These are phyloP conservation scores for Grapholita molesta DNA, from an alignment of 1,140 invertebrate species.

Conservation along the genomic window DNA sequence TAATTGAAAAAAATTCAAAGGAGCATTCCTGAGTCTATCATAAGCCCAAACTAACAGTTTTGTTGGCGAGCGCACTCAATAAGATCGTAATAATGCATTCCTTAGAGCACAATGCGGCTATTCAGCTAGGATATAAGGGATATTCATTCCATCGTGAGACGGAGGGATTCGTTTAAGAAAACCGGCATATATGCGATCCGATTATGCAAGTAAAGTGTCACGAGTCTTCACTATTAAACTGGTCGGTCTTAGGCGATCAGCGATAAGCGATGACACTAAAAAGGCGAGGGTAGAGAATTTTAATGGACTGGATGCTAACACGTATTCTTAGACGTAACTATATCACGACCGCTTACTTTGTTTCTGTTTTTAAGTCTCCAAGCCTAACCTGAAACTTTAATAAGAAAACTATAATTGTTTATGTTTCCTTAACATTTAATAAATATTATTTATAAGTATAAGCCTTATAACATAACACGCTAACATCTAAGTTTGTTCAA, in stretches of 20 bases:
- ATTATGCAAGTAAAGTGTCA: background rate
- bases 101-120: conserved; percentile 44
- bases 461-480: too few relatives aligned
- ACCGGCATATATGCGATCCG: background rate
- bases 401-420: background rate
- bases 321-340: background rate
- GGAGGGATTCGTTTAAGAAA: background rate
- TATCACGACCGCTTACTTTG: background rate
- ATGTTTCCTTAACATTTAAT: too few relatives aligned
- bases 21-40: background rate
- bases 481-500: background rate
- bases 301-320: conserved; percentile 27
- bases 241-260: background rate
- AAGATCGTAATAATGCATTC: conserved; percentile 30
- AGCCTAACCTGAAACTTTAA: background rate
- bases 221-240: background rate
- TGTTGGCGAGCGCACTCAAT: conserved; percentile 1
- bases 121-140: conserved; percentile 30
- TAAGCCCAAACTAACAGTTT: conserved; percentile 6
- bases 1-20: background rate
- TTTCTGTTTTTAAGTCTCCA: background rate
- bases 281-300: conserved; percentile 34
- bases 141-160: background rate
- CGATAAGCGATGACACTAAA: background rate
- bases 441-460: too few relatives aligned